Conservation (phyloP, 1,140 invertebrate species). For the Zaprionus camerounensis region DNA sequence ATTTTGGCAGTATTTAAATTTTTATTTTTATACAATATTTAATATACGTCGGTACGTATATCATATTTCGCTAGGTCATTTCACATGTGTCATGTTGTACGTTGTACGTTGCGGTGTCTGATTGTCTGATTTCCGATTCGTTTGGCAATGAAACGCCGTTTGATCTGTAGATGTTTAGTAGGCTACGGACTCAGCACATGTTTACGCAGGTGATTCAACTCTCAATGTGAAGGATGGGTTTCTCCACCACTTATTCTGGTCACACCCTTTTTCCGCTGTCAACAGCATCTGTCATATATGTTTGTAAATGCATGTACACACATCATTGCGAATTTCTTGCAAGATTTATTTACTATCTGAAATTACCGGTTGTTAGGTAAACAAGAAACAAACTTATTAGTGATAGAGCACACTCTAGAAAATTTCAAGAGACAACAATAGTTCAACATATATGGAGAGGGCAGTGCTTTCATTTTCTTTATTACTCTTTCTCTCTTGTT, state of each 20-base stretch:
- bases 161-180: slow-evolving; percentile 69
- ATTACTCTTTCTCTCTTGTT: no score
- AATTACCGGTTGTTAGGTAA: neutral
- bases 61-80: slow-evolving; percentile 63
- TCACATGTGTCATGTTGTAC: slow-evolving; percentile 47
- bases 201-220: slow-evolving; percentile 72
- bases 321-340: neutral
- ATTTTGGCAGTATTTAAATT: slow-evolving; percentile 66
- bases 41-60: slow-evolving; percentile 30
- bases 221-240: slow-evolving; percentile 66
- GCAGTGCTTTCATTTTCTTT: no score
- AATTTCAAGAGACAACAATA: no score
- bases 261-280: slow-evolving; percentile 57
- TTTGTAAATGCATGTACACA: neutral
- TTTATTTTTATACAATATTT: slow-evolving; percentile 30
- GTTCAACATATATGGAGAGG: no score
- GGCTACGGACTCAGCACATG: slow-evolving; percentile 37
- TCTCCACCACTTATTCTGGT: slow-evolving; percentile 50
- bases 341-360: neutral
- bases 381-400: no score
- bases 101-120: slow-evolving; percentile 43
- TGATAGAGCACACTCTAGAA: no score
- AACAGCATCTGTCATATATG: slow-evolving; percentile 6
- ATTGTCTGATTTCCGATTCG: slow-evolving; percentile 71
- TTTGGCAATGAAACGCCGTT: slow-evolving; percentile 73